These are phyloP conservation scores for Porites evermanni DNA, from an alignment of 92 coral and sea anemone genomes.

Conservation along the genomic window DNA sequence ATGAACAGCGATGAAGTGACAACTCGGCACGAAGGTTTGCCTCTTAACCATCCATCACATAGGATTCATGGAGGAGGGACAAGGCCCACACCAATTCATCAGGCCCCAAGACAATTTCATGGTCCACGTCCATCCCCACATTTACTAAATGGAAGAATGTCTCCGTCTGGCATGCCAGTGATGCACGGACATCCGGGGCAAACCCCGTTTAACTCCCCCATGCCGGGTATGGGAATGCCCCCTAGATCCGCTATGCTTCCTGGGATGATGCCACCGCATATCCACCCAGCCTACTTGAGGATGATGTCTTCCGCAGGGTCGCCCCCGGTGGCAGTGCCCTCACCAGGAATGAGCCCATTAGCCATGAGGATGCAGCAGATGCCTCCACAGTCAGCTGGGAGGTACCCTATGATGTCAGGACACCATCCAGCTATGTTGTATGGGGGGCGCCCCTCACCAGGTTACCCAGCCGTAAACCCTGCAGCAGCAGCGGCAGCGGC, in stretches of 20 bases:
- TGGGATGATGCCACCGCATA: conserved; percentile 54
- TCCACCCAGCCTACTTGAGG: conserved; percentile 64
- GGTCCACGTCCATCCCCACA: conserved; percentile 42
- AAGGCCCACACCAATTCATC: conserved; percentile 30
- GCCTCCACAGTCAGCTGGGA: conserved; percentile 45
- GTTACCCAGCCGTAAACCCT: conserved; percentile 56
- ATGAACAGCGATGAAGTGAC: conserved; percentile 15
- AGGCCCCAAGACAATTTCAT: conserved; percentile 14
- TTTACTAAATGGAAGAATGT: conserved; percentile 57
- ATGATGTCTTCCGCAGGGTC: conserved; percentile 63
- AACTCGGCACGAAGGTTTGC: conserved; percentile 16
- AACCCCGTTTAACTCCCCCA: conserved; percentile 66
- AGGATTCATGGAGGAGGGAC: conserved; percentile 29
- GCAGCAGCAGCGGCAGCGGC: conserved; percentile 19
- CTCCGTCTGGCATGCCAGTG: conserved; percentile 53
- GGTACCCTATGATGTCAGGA: conserved; percentile 74
- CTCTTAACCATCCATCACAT: conserved; percentile 11
- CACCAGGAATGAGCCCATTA: conserved; percentile 54
- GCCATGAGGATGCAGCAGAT: conserved; percentile 60
- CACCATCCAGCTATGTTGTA: conserved; percentile 71
- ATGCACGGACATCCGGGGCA: conserved; percentile 61
- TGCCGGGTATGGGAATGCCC: conserved; percentile 65
- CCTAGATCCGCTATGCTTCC: conserved; percentile 51
- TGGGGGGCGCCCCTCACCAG: conserved; percentile 66
- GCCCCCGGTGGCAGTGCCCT: conserved; percentile 43